Conservation (phyloP, 2,888 invertebrate genomes). For the Pyrochroa serraticornis region DNA sequence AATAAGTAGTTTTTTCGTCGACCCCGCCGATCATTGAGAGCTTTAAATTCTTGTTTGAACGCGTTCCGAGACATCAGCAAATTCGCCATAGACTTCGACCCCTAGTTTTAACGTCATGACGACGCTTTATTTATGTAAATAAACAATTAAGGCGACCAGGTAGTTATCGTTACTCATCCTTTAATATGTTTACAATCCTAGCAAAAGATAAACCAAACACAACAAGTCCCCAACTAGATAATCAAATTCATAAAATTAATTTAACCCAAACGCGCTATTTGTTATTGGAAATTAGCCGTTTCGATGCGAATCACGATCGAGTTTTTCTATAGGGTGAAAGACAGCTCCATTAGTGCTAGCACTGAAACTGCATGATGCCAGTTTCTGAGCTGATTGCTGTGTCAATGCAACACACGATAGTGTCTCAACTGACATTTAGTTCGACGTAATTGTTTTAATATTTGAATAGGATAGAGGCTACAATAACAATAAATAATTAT, state of each 20-base stretch:
- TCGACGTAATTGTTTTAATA: slow-evolving; percentile 28
- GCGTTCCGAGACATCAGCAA: slow-evolving; percentile 3
- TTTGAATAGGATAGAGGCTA: slow-evolving; percentile 15
- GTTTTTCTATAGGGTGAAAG: slow-evolving; percentile 38
- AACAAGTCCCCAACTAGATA: too few relatives aligned
- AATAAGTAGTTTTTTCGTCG: slow-evolving; percentile 45
- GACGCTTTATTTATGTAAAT: background rate
- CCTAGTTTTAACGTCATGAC: too few relatives aligned
- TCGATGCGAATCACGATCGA: slow-evolving; percentile 41
- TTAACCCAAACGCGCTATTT: too few relatives aligned
- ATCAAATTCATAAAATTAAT: too few relatives aligned
- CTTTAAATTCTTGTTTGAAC: slow-evolving; percentile 11
- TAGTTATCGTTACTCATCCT: slow-evolving; percentile 29
- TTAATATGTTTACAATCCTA: slow-evolving; percentile 30
- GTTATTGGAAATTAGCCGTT: slow-evolving; percentile 34
- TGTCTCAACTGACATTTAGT: slow-evolving; percentile 26
- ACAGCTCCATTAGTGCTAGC: slow-evolving; percentile 42
- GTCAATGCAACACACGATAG: slow-evolving; percentile 5
- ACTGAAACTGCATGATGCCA: slow-evolving; percentile 22
- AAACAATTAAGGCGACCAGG: too few relatives aligned
- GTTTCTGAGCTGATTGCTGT: slow-evolving; percentile 11
- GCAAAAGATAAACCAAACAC: slow-evolving; percentile 22
- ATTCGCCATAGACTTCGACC: slow-evolving; percentile 15
- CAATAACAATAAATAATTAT: slow-evolving; percentile 24
- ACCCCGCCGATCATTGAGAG: background rate